phyloP scores from a whole-genome alignment of 2,113 vertebrate genomes.

The Labeo rohita region DNA sequence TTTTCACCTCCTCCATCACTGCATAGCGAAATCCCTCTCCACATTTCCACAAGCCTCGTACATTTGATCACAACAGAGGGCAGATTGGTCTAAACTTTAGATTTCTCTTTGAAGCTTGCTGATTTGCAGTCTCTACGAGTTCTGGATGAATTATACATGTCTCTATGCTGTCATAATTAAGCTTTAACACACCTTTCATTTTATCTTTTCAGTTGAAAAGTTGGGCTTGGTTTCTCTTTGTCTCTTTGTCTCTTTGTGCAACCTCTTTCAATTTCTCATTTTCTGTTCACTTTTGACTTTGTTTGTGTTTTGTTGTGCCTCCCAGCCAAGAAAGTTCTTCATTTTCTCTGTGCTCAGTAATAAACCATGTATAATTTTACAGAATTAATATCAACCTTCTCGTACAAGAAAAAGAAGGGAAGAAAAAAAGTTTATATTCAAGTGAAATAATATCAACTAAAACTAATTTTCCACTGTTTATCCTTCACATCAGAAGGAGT shows the following conservation, averaged over 20 bases:
- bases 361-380: slow-evolving; percentile 35
- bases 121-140: slow-evolving; percentile 56
- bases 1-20: slow-evolving; percentile 11
- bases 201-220: slow-evolving; percentile 35
- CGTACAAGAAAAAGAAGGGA: background rate
- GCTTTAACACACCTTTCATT: slow-evolving; percentile 37
- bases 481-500: slow-evolving; percentile 7
- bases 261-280: background rate
- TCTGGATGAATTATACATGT: slow-evolving; percentile 54
- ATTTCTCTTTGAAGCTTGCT: slow-evolving; percentile 51
- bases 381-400: slow-evolving; percentile 3
- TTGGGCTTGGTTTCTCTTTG: slow-evolving; percentile 7
- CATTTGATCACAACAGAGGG: slow-evolving; percentile 32
- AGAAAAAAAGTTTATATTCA: background rate
- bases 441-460: slow-evolving; percentile 7
- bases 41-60: slow-evolving; percentile 20
- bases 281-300: slow-evolving; percentile 8
- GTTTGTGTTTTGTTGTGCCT: slow-evolving; percentile 26
- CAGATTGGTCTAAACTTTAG: slow-evolving; percentile 36
- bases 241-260: slow-evolving; percentile 9
- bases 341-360: slow-evolving; percentile 12
- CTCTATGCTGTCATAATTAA: slow-evolving; percentile 37
- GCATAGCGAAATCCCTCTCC: background rate
- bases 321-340: background rate
- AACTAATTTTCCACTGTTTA: slow-evolving; percentile 23